phyloP scores from a whole-genome alignment of 2,113 vertebrate species.

The Gambusia affinis region DNA sequence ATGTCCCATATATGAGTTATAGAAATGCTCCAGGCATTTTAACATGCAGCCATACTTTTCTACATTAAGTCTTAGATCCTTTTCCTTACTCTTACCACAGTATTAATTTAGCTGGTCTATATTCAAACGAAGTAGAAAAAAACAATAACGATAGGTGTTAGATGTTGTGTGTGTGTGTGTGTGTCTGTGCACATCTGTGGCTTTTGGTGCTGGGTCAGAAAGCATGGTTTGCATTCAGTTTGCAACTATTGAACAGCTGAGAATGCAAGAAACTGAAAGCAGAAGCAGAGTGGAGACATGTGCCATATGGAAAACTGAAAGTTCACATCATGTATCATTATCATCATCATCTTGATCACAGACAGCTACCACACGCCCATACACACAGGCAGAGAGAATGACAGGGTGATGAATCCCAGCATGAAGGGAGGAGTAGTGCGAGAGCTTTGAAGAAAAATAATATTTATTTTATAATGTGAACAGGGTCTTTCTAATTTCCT shows the following conservation, averaged over 20 bases:
- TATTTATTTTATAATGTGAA: not conserved
- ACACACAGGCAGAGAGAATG: constrained; percentile 4
- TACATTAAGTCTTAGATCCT: constrained; percentile 34
- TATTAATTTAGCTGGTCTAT: constrained; percentile 54
- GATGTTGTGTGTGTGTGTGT: constrained; percentile 5
- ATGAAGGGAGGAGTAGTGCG: not conserved
- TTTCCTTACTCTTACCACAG: constrained; percentile 16
- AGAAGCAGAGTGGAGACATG: constrained; percentile 33
- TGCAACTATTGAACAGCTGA: constrained; percentile 66
- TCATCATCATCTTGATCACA: constrained; percentile 41
- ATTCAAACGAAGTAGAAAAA: constrained; percentile 45
- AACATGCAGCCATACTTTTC: constrained; percentile 38
- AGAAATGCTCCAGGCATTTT: constrained; percentile 53
- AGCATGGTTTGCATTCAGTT: constrained; percentile 50
- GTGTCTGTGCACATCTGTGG: constrained; percentile 8
- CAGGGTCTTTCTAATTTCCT: not conserved
- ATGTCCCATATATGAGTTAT: constrained; percentile 44
- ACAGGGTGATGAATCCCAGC: constrained; percentile 41
- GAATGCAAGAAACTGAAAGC: constrained; percentile 63
- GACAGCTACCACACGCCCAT: constrained; percentile 11
- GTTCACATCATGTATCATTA: constrained; percentile 60
- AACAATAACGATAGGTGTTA: constrained; percentile 10
- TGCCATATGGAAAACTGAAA: constrained; percentile 49
- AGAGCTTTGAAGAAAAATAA: not conserved
- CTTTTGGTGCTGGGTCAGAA: constrained; percentile 28